Evolutionary conservation across 2,113 vertebrate genomes (phyloP).

Genomic region (Tragulus kanchil): DNA sequence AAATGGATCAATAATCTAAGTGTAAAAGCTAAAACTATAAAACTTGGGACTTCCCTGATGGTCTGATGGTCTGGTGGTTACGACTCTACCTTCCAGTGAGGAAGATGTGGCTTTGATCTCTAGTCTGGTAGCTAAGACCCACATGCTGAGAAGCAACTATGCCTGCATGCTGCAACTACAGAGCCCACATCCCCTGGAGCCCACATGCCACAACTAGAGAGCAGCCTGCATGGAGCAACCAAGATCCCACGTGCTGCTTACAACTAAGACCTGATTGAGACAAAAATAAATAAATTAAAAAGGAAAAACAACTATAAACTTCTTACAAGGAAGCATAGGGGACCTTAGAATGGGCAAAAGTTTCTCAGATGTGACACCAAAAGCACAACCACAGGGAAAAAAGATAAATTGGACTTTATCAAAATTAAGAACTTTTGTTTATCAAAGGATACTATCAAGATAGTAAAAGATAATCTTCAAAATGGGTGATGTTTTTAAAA

Average conservation of each 20-base stretch:
- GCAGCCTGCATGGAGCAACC: rapidly evolving
- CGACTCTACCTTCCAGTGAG: background rate
- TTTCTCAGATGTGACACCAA: background rate
- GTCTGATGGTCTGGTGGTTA: background rate
- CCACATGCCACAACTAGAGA: background rate
- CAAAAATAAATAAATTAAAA: background rate
- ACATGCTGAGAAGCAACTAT: background rate
- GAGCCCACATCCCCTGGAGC: background rate
- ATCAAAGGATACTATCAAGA: background rate
- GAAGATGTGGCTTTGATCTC: background rate
- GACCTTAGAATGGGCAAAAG: background rate
- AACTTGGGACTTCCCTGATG: background rate
- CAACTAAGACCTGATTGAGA: background rate
- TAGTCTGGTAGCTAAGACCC: background rate
- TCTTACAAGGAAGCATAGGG: background rate
- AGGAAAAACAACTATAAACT: background rate
- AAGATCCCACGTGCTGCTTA: no score
- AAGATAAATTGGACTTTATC: background rate
- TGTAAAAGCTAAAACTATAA: background rate
- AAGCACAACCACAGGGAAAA: background rate
- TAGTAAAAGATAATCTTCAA: background rate
- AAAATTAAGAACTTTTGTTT: background rate
- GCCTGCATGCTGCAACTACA: background rate
- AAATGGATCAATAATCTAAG: background rate
- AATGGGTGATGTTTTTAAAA: no score